Evolutionary conservation across 1,140 invertebrate species (phyloP).

Genomic region (Apocrypta bakeri): DNA sequence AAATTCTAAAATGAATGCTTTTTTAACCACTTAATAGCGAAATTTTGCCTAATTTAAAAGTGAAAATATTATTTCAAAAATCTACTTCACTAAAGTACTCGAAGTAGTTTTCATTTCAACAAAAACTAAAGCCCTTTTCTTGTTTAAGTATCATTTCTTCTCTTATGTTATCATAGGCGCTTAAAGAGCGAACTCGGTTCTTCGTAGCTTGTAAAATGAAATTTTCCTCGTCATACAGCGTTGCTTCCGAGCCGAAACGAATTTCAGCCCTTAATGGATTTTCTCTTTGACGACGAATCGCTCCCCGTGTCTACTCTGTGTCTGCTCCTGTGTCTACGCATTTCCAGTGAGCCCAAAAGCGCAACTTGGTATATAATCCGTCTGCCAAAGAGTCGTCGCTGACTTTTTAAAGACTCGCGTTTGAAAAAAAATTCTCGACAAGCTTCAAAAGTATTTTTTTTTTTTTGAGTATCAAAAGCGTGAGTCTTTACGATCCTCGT

Average conservation of each 20-base stretch:
- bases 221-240: background rate
- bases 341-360: background rate
- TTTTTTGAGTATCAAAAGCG: background rate
- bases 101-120: too few species aligned
- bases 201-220: background rate
- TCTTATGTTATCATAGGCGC: background rate
- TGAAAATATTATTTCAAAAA: too few species aligned
- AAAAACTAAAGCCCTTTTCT: too few species aligned
- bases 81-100: too few species aligned
- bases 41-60: too few species aligned
- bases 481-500: background rate
- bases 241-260: background rate
- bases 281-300: constrained; percentile 17
- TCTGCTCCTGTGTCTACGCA: background rate
- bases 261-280: constrained; percentile 17
- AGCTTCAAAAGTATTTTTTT: too few species aligned
- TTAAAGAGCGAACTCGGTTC: background rate
- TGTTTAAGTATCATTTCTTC: too few species aligned
- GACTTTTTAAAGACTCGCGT: background rate
- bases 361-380: background rate
- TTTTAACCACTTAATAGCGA: too few species aligned
- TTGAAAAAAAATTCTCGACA: background rate
- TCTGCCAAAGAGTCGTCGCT: background rate
- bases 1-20: too few species aligned
- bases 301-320: background rate